Conservation (phyloP, 2,888 invertebrate genomes). For the Stomorhina lunata region DNA sequence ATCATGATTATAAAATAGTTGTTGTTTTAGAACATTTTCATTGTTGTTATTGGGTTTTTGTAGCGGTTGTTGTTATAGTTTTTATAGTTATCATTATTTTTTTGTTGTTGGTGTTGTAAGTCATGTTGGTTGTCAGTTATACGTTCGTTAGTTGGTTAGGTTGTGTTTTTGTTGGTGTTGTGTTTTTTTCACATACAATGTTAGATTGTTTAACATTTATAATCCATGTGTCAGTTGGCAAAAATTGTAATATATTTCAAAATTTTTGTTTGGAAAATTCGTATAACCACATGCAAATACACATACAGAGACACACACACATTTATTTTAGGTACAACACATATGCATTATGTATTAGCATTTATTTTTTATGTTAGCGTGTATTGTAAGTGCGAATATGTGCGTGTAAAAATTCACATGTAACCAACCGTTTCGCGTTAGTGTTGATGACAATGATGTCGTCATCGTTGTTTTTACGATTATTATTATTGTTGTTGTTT, state of each 20-base stretch:
- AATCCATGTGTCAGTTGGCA: constrained; percentile 55
- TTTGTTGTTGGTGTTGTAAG: constrained; percentile 40
- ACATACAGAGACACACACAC: background rate
- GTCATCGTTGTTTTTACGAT: background rate
- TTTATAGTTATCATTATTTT: constrained; percentile 52
- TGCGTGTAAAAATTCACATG: background rate
- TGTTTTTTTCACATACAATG: constrained; percentile 51
- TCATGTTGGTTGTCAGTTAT: constrained; percentile 43
- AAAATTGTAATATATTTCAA: constrained; percentile 35
- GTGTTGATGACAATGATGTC: constrained; percentile 3
- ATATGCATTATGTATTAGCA: constrained; percentile 1
- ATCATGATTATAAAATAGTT: constrained; percentile 12
- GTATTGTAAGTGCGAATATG: background rate
- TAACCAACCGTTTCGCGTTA: background rate
- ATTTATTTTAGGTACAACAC: too few species aligned
- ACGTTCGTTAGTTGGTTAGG: background rate
- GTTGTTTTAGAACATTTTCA: background rate
- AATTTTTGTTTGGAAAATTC: constrained; percentile 27
- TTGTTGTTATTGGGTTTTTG: background rate
- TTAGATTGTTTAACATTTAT: constrained; percentile 65
- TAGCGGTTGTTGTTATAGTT: constrained; percentile 22
- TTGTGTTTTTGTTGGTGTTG: constrained; percentile 9
- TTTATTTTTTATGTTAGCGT: too few species aligned
- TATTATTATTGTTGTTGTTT: constrained; percentile 21
- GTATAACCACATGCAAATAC: background rate